Base-by-base conservation (phyloP, 2,113 vertebrate genomes). In the Centropus bengalensis region DNA sequence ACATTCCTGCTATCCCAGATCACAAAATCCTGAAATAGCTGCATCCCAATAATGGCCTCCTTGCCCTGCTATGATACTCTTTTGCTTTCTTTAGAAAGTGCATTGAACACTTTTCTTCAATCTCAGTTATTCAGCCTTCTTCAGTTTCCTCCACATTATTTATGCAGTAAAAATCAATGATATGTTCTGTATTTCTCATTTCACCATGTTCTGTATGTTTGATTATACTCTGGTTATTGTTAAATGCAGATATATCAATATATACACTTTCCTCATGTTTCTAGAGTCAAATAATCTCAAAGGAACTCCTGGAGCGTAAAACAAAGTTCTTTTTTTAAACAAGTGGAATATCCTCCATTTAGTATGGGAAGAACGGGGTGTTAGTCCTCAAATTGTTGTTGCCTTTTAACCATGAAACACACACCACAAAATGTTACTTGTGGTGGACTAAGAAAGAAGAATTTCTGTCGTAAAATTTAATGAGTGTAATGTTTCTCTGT, bases 381-480 rank as follows among this genome's bases (percentile, higher is more conserved):
- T 66, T 58, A 80, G 75, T 73, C 60, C 55, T 82, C 78, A 66
- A 63, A 95, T 63, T 80, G 69, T 84, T 93, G 66, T 32, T 93
- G 63, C 92, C 74, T 95, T 95, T 94, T 55, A 90, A 92, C 80
- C 70, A 28, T 5, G n/a, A 91, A 88, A 91, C 68, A 27, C 63
- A 75, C 63, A 36, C 76, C 88, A 87, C 88, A 94, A 88, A 93
- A 90, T 2, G 4, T 80, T 75, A 56, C 91, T 94, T 93, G 70
- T 9, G 0, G 2, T 32, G 47, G 56, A 94, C 47, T 70, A 63
- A 73, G 86, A 89, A 82, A 75, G 89, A 81, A 81, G 69, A 94
- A 96, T 87, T 96, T 80, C 93, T 85, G 94, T 88, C 5, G 70
- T 96, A 94, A 96, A 96, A 91, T 82, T 93, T 96, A 96, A 97